These are phyloP conservation scores for Hyperoplus immaculatus DNA, from an alignment of 2,797 vertebrate genomes.

Conservation along the genomic window DNA sequence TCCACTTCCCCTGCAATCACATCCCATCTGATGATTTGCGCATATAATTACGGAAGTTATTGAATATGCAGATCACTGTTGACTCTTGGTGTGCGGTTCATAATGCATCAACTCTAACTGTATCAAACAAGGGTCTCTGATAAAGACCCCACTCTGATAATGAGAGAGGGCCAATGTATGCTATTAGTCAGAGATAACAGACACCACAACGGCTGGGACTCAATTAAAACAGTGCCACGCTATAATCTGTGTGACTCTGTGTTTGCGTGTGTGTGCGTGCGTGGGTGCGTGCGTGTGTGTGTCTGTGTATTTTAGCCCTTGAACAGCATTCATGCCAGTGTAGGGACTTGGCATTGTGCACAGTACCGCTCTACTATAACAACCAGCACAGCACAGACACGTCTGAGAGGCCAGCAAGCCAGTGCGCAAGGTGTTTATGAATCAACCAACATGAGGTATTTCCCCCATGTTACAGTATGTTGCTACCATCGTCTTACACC, in stretches of 20 bases:
- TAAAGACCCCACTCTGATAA: conserved; percentile 81
- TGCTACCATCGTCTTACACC: conserved; percentile 74
- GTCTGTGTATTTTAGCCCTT: conserved; percentile 31
- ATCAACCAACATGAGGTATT: conserved; percentile 80
- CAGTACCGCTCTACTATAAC: conserved; percentile 40
- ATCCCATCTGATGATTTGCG: conserved; percentile 90
- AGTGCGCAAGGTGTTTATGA: conserved; percentile 76
- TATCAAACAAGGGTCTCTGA: conserved; percentile 84
- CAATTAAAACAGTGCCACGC: conserved; percentile 80
- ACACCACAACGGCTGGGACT: conserved; percentile 76
- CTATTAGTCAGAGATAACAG: conserved; percentile 82
- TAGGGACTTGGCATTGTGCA: conserved; percentile 47
- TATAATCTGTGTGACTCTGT: conserved; percentile 58
- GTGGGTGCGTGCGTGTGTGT: conserved; percentile 31
- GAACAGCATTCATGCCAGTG: conserved; percentile 31
- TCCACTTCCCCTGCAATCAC: conserved; percentile 89
- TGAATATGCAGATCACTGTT: conserved; percentile 90
- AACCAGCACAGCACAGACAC: conserved; percentile 43
- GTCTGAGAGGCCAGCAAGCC: conserved; percentile 53
- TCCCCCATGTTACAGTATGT: conserved; percentile 78
- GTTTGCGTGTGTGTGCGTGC: conserved; percentile 37
- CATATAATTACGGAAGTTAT: conserved; percentile 91
- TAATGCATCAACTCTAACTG: conserved; percentile 84
- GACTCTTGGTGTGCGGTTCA: conserved; percentile 85
- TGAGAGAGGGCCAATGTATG: conserved; percentile 80